Percentiles rank a stretch among this genome's conserved stretches.
Conservation (phyloP, 2,888 invertebrate genomes). For the Lasioglossum leucozonium region DNA sequence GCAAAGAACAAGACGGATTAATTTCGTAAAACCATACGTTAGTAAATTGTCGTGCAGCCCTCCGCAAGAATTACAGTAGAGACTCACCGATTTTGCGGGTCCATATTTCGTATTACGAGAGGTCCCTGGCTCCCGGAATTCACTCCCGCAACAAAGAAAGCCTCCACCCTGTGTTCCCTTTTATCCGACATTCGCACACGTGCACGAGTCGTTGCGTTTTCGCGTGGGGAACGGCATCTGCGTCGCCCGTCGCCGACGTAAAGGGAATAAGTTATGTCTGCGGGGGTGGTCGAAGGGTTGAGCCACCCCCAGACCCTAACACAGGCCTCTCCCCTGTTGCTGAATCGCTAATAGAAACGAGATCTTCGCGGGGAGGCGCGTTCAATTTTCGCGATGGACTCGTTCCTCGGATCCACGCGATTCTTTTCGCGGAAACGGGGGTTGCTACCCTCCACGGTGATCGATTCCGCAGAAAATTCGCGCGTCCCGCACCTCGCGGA, state of each 20-base stretch:
- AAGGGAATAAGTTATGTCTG: constrained; percentile 52
- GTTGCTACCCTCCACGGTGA: not conserved
- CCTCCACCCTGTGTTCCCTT: not conserved
- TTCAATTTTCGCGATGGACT: constrained; percentile 39
- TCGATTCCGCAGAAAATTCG: not conserved
- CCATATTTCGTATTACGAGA: not conserved
- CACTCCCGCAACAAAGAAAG: not conserved
- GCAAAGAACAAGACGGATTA: not conserved
- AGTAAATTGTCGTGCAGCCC: not conserved
- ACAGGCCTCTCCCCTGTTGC: not conserved
- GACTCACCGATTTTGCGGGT: not conserved
- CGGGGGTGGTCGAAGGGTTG: constrained; percentile 11
- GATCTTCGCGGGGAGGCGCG: constrained; percentile 39
- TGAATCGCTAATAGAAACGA: constrained; percentile 54
- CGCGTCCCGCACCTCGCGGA: not conserved
- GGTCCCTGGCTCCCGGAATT: not conserved
- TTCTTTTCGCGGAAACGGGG: constrained; percentile 4
- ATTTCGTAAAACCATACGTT: not conserved
- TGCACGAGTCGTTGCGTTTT: constrained; percentile 10
- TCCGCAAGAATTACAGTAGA: not conserved
- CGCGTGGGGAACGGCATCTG: constrained; percentile 43
- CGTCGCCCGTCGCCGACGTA: constrained; percentile 23
- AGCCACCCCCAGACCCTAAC: not conserved
- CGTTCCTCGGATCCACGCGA: not conserved
- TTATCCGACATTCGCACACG: constrained; percentile 12